Base-by-base conservation (phyloP, 2,113 vertebrate species). In the Burhinus bistriatus region DNA sequence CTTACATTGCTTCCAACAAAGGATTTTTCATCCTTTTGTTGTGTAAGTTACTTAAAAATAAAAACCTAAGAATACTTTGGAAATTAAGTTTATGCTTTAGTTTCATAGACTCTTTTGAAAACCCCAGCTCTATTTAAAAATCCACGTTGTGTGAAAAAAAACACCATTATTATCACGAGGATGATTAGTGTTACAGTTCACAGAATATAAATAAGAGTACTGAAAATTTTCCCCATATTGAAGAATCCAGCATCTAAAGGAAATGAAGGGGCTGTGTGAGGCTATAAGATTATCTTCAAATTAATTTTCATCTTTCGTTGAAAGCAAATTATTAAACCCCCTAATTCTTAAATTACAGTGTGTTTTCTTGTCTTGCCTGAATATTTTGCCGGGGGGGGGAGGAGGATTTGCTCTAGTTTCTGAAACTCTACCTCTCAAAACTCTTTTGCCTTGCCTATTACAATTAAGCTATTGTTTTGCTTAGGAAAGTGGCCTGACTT, bases 381-480 rank as follows among this genome's bases (percentile, higher is more conserved):
- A 87, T 55, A 4, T 51, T 40, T 54, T 71, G 10, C n/a, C 5
- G 4, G 3, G 44, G 7, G 4, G 5, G 9, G 7, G 4, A 2
- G 44, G 7, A 5, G 4, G 3, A 29, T 11, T 61, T 38, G 15
- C 68, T 54, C 42, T 42, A 22, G 15, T 55, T 93, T 82, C 77
- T 79, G 72, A 84, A 96, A 90, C 49, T 79, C 32, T 76, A 29
- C 34, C 58, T 91, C 78, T 80, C 42, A 83, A 90, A 93, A 38
- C 0, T 4, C 15, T 88, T 95, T 91, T 85, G 57, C 64, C 49
- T 81, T 79, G 93, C 47, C 23, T 90, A 54, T 85, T 87, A 94
- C 83, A 96, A 89, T 84, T 87, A 87, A 80, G 51, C 49, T 94
- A 76, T 91, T 95, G 71, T 94, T 96, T 97, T 77, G 51, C 45